Evolutionary conservation across 2,797 vertebrate species (phyloP).

Genomic region (Myiotriccus ornatus): DNA sequence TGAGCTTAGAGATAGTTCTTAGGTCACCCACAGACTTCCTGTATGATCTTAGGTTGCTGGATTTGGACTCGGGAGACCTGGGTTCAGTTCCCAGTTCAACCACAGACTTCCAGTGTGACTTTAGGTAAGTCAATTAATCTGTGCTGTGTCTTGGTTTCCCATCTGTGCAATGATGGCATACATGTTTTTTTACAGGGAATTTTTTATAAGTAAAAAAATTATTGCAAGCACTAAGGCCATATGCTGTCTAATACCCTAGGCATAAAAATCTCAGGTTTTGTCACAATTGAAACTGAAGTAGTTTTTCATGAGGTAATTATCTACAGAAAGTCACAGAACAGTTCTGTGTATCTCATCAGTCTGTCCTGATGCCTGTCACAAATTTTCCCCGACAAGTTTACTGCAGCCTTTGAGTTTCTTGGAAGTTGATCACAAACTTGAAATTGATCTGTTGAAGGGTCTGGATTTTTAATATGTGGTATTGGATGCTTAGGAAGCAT

Average conservation of each 20-base stretch:
- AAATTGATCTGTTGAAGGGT: not conserved
- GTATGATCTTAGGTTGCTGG: conserved; percentile 70
- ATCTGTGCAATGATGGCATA: not conserved
- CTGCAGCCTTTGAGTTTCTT: not conserved
- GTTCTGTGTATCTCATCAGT: not conserved
- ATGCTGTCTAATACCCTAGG: not conserved
- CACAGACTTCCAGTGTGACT: conserved; percentile 62
- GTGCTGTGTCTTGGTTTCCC: conserved; percentile 18
- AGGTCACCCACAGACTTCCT: conserved; percentile 65
- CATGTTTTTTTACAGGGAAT: not conserved
- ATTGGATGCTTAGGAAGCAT: not conserved
- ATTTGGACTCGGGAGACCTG: conserved; percentile 65
- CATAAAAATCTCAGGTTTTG: not conserved
- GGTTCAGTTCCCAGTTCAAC: conserved; percentile 66
- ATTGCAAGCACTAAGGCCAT: not conserved
- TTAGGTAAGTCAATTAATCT: conserved; percentile 58
- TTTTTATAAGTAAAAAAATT: not conserved
- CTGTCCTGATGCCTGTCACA: not conserved
- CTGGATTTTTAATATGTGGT: not conserved
- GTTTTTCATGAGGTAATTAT: not conserved
- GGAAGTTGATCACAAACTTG: not conserved
- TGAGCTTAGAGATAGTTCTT: conserved; percentile 41
- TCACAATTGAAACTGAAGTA: not conserved
- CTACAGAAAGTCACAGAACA: not conserved
- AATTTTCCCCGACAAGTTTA: not conserved